Evolutionary conservation across 1,140 invertebrate species (phyloP).

Genomic region (Gonatopus flavifemur): DNA sequence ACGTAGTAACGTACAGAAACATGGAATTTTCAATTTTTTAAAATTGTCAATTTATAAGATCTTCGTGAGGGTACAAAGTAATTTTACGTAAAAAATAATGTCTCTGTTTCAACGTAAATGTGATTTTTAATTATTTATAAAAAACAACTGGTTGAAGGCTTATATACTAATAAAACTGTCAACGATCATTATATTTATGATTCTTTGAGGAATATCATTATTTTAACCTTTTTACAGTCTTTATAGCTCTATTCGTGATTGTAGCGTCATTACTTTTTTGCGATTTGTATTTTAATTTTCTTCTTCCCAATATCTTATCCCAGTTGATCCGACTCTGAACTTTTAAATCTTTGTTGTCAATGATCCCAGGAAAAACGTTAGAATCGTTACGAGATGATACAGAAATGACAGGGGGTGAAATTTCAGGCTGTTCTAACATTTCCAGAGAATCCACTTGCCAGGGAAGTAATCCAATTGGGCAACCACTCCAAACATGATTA

Average conservation of each 20-base stretch:
- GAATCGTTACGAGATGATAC: constrained; percentile 15
- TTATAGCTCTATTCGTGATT: constrained; percentile 37
- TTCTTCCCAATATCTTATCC: constrained; percentile 38
- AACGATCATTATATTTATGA: no score
- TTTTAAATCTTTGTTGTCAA: constrained; percentile 32
- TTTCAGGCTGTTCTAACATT: constrained; percentile 15
- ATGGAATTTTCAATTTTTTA: no score
- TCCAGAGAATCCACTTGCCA: constrained; percentile 44
- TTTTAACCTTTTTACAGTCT: constrained; percentile 30
- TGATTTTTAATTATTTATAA: no score
- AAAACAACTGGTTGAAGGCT: no score
- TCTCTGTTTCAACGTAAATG: no score
- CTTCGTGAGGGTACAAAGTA: no score
- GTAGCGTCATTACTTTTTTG: constrained; percentile 16
- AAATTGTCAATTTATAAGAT: no score
- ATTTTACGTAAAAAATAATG: no score
- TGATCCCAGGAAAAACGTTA: constrained; percentile 35
- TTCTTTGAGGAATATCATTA: no score
- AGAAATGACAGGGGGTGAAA: constrained; percentile 8
- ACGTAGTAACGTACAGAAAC: no score
- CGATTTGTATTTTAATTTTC: constrained; percentile 25
- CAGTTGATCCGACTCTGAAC: constrained; percentile 41
- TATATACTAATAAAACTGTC: no score
- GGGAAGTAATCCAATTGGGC: constrained; percentile 50
- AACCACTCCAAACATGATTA: constrained; percentile 37